Base-by-base conservation (phyloP, 2,888 invertebrate species). In the Zaprionus bogoriensis region DNA sequence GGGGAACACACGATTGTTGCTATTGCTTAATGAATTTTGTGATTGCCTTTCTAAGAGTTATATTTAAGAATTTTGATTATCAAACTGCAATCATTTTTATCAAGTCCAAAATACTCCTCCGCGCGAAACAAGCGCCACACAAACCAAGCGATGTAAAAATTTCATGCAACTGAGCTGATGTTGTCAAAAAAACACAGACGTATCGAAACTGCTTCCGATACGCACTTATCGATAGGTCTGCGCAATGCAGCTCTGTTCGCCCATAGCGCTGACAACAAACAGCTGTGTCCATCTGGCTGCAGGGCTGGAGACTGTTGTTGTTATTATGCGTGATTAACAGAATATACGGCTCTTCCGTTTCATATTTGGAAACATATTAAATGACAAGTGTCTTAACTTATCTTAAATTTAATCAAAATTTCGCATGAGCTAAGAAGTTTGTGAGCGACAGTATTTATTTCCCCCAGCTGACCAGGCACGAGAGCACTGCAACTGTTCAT, bases 141-240 rank as follows among this genome's bases (percentile, higher is more conserved):
- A 44, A 58, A 7, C 58, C 7, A 14, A 36, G 1, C 67, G 38
- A 38, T 10, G 50, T 59, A 55, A 42, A 59, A 62, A 46, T 39
- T 73, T 67, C 52, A 50, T 53, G 45, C 67, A 72, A 72, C 73
- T 71, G 59, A 67, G 39, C 41, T 55, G 52, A 10, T 39, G 52
- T 54, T 55, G 59, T 64, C 64, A 67, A 72, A 36, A 30, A 72
- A 71, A 58, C 58, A 71, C 28, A 30, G 17, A 6, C 2, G 6
- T 63, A 71, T 71, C 73, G 64, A 55, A 6, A 9, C 20, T 45
- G 23, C 30, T 45, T 19, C 23, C 42, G 38, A 58, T 55, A 38
- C 4, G 2, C 2, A 12, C 2, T 36, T 23, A 12, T 50, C 55
- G 68, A 68, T 67, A 59, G 2, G 3, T 51, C 0, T 22, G 14